Base-by-base conservation (phyloP, 2,113 vertebrate species). In the Strix aluco region DNA sequence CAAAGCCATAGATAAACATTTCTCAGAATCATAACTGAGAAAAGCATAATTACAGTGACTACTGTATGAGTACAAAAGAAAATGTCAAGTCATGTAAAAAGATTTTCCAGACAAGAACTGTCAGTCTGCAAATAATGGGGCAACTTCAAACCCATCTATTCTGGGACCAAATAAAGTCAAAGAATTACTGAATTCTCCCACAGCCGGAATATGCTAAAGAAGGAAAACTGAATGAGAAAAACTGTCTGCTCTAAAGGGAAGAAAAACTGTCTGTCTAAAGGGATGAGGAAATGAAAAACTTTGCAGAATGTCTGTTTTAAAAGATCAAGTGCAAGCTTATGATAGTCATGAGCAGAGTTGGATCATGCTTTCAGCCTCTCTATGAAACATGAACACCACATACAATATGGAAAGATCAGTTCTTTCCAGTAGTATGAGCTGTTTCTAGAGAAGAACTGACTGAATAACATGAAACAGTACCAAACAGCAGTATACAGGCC, bases 381-480 rank as follows among this genome's bases (percentile, higher is more conserved):
- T 32, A 3, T 27, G 44, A 65, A 63, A 14, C 16, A 32, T 11
- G 22, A 67, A 21, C 3, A 30, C 6, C 14, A 34, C 1, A 1
- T 15, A 11, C 3, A 6, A 47, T 18, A 79, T 13, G 15, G 32
- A 46, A 58, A 34, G 3, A 51, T 84, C 5, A 18, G 5, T 15
- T 66, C 18, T 27, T 77, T 81, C 19, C 32, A n/a, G 23, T 11
- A 18, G 9, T 27, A 46, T 6, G 6, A 78, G 9, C 4, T 46
- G 1, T 46, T 81, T 61, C 40, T 73, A 1, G 1, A 49, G 58
- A 49, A 74, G 20, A 74, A 62, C 2, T 0, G 0, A 25, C 11
- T 29, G 40, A 69, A 13, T 8, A 52, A 22, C 14, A 26, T 6
- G 25, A 62, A 92, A 46, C 3, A 40, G 5, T 9, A 44, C 13